Evolutionary conservation across 2,797 vertebrate genomes (phyloP).

Genomic region (Pempheris klunzingeri): DNA sequence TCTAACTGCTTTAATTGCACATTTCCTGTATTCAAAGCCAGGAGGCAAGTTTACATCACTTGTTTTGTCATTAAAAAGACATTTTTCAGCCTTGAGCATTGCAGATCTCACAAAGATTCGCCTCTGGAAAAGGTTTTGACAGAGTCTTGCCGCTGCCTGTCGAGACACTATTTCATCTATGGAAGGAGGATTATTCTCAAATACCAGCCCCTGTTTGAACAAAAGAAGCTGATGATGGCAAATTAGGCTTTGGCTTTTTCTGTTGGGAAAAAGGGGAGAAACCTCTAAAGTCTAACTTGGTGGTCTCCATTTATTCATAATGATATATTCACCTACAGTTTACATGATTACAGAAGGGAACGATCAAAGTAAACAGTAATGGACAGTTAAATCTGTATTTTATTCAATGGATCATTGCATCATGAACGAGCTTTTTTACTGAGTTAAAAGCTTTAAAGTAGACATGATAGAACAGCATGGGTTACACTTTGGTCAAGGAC

Average conservation of each 20-base stretch:
- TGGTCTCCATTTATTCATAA: constrained; percentile 85
- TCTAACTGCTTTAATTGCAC: constrained; percentile 49
- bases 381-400: constrained; percentile 67
- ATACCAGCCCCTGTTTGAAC: constrained; percentile 88
- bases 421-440: constrained; percentile 41
- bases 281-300: constrained; percentile 83
- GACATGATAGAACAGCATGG: constrained; percentile 59
- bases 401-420: constrained; percentile 58
- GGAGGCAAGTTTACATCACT: constrained; percentile 77
- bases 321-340: constrained; percentile 79
- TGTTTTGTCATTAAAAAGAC: constrained; percentile 81
- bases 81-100: constrained; percentile 79
- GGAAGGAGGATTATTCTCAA: constrained; percentile 89
- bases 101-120: constrained; percentile 81
- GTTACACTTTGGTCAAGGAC: constrained; percentile 84
- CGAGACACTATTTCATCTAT: constrained; percentile 86
- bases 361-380: constrained; percentile 67
- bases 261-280: constrained; percentile 80
- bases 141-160: constrained; percentile 89
- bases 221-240: constrained; percentile 90
- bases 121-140: constrained; percentile 82
- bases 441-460: constrained; percentile 64
- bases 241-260: constrained; percentile 87
- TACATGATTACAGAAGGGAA: constrained; percentile 73
- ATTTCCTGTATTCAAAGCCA: constrained; percentile 66